Evolutionary conservation across 2,888 invertebrate genomes (phyloP), one percentile per base, ranked within the genome.

Genomic region (Encarsia formosa): DNA sequence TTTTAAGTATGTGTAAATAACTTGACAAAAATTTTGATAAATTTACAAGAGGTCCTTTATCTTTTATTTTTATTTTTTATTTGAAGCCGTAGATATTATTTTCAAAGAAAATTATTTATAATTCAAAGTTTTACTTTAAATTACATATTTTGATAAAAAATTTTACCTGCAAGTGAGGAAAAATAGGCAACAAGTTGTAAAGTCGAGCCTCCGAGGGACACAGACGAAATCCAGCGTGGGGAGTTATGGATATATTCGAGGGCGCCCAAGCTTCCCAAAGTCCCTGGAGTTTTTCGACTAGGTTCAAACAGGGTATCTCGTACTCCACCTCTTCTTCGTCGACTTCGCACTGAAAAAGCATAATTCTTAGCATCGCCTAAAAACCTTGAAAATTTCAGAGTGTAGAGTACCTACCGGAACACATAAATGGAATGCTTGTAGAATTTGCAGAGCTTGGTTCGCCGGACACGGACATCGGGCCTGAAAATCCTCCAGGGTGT

Each of bases 281-380:
- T n/a, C 84, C 84, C 24, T 80, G 79, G 19, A 85, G 68, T 4
- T 82, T 81, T 69, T 85, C 85, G 4, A 82, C 79, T 57, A 83
- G 77, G 67, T 82, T 82, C 66, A 86, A 82, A 62, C 85, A 82
- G 0, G 88, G 87, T 66, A 88, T 86, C 73, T 88, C 88, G 68
- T 84, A 88, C 63, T 87, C 86, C 13, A 83, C 75, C 63, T 87
- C 86, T 26, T 73, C 72, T 3, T 82, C 85, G 52, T 85, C 85
- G 26, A 82, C 80, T 62, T 86, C 85, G 69, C 84, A 85, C 78
- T 83, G 72, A 15, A 31, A 54, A 45, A 24, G 22, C 5, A 32
- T 13, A n/a, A 32, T 1, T 32, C 32, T 2, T 11, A 32, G n/a
- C 11, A 11, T 15, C n/a, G 13, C 5, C 5, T 22, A 19, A 11